Conservation (phyloP, 2,113 vertebrate species). For the Elephas maximus region DNA sequence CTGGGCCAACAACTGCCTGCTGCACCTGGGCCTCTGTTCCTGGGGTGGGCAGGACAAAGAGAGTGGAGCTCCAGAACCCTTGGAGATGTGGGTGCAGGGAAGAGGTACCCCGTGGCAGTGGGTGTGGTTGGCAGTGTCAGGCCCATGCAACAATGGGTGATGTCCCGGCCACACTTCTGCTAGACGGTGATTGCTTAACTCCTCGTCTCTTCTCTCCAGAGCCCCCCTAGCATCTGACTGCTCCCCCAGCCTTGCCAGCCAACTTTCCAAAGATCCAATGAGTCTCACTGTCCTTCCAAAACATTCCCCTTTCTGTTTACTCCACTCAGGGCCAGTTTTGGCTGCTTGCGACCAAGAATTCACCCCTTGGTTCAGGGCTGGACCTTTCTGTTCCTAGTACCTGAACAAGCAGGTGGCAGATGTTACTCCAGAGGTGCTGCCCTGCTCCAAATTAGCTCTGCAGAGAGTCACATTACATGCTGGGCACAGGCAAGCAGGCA, state of each 20-base stretch:
- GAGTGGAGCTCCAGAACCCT: accelerated
- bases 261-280: background rate
- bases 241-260: background rate
- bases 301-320: background rate
- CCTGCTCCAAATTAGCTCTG: background rate
- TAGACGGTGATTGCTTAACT: background rate
- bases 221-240: background rate
- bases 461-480: background rate
- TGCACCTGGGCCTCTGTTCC: background rate
- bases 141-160: accelerated
- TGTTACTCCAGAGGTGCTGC: background rate
- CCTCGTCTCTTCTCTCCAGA: background rate
- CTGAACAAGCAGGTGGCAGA: background rate
- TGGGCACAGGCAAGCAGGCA: background rate
- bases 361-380: background rate
- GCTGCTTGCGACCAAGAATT: background rate
- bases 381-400: background rate
- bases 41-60: background rate
- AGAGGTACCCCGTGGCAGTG: accelerated
- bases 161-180: accelerated
- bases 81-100: background rate
- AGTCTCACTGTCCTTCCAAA: background rate
- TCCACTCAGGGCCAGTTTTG: background rate
- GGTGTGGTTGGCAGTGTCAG: no score
- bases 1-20: background rate